Conservation (phyloP, 2,113 vertebrate genomes). For the Cygnus buccinator region DNA sequence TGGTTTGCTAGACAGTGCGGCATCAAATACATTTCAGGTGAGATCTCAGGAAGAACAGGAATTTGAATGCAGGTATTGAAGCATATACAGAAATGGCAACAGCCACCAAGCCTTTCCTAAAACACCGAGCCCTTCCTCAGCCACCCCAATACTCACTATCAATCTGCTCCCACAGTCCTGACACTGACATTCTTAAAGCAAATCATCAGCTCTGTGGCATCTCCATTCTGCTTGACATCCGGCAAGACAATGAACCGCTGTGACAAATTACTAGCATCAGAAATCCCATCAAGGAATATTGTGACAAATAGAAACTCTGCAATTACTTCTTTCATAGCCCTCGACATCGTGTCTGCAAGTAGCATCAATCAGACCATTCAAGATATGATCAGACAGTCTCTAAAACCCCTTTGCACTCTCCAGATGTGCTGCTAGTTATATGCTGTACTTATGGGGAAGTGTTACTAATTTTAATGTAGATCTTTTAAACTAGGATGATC, state of each 20-base stretch:
- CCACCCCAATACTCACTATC: not conserved
- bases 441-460: not conserved
- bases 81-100: not conserved
- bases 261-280: slow-evolving; percentile 60
- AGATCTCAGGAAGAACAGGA: not conserved
- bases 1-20: not conserved
- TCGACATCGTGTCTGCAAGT: not conserved
- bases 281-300: slow-evolving; percentile 58
- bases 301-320: slow-evolving; percentile 66
- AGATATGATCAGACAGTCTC: not conserved
- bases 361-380: slow-evolving; percentile 46
- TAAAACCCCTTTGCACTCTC: slow-evolving; percentile 18
- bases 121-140: not conserved
- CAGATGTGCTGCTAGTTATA: not conserved
- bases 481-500: not conserved
- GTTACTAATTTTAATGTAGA: not conserved
- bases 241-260: slow-evolving; percentile 15
- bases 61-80: accelerated
- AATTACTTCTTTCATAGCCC: slow-evolving; percentile 48
- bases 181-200: not conserved
- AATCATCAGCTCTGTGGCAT: slow-evolving; percentile 30
- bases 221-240: slow-evolving; percentile 37
- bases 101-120: not conserved
- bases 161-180: not conserved
- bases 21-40: not conserved